These are phyloP conservation scores for Drosophila prolongata DNA, from an alignment of 2,888 invertebrate species.

Conservation along the genomic window DNA sequence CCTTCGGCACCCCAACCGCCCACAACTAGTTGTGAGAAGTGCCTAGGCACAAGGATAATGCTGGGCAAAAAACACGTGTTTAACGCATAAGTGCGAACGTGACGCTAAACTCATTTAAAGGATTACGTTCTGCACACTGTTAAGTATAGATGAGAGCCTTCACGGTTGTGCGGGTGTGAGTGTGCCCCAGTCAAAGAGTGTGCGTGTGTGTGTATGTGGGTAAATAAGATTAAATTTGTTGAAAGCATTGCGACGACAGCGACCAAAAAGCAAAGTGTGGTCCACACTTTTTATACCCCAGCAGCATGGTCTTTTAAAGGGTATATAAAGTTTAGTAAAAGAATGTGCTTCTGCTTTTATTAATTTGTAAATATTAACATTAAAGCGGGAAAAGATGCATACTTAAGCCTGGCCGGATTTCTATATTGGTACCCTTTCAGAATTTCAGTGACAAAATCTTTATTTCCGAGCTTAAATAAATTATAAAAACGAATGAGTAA, in stretches of 20 bases:
- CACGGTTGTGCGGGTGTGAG: constrained; percentile 5
- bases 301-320: neutral
- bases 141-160: constrained; percentile 47
- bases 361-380: neutral
- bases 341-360: neutral
- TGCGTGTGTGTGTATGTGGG: constrained; percentile 46
- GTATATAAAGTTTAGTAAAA: neutral
- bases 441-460: too few species aligned
- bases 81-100: constrained; percentile 81
- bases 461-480: too few species aligned
- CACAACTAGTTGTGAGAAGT: constrained; percentile 34
- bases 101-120: constrained; percentile 82
- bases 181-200: constrained; percentile 35
- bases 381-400: neutral
- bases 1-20: neutral
- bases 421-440: too few species aligned
- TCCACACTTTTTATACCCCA: constrained; percentile 45
- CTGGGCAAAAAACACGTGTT: constrained; percentile 80
- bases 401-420: too few species aligned
- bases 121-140: constrained; percentile 70
- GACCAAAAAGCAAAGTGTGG: constrained; percentile 63
- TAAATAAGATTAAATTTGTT: constrained; percentile 79
- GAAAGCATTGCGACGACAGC: constrained; percentile 63
- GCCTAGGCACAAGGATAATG: constrained; percentile 76
- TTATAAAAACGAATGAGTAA: too few species aligned